phyloP scores from a whole-genome alignment of 2,888 invertebrate species.

The Cryptus viduatorius region DNA sequence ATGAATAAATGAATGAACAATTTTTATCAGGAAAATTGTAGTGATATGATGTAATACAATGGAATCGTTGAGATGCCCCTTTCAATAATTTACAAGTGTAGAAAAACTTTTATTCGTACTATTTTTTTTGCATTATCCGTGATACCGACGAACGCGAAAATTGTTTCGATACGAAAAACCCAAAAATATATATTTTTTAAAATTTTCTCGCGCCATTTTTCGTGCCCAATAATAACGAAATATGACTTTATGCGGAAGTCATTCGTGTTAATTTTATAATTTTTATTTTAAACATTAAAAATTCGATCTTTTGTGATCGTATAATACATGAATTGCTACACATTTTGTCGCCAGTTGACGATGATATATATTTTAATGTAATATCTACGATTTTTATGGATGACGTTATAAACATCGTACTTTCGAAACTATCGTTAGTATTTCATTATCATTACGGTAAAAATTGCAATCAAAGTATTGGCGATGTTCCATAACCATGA shows the following conservation, averaged over 20 bases:
- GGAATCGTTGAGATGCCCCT: neutral
- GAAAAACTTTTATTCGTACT: neutral
- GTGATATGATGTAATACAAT: neutral
- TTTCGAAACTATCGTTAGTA: slow-evolving; percentile 24
- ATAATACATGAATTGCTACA: neutral
- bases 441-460: slow-evolving; percentile 56
- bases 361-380: no score
- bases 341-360: no score
- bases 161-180: no score
- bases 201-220: no score
- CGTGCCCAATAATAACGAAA: no score
- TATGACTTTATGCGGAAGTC: no score
- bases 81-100: neutral
- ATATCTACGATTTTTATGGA: no score
- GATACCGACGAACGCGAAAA: neutral
- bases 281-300: no score
- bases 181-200: no score
- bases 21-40: slow-evolving; percentile 12
- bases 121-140: neutral
- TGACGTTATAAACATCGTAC: neutral
- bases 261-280: no score
- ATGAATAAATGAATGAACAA: slow-evolving; percentile 11
- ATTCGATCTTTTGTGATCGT: no score
- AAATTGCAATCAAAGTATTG: slow-evolving; percentile 67
- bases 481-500: slow-evolving; percentile 65